phyloP scores from a whole-genome alignment of 2,113 vertebrate species.

The Scartelaos histophorus region DNA sequence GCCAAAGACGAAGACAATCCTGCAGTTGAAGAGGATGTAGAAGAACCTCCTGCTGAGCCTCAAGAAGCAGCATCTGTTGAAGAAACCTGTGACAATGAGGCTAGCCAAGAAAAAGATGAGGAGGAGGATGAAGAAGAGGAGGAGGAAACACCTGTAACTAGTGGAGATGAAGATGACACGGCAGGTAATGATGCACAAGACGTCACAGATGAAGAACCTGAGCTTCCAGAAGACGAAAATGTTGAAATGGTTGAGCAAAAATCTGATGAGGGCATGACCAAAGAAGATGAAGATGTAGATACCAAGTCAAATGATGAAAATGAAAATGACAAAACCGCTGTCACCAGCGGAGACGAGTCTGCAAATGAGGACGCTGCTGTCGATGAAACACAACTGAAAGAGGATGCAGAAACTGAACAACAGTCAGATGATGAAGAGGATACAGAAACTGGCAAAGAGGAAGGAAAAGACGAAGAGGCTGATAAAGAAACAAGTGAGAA shows the following conservation, averaged over 20 bases:
- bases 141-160: background rate
- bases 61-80: background rate
- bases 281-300: background rate
- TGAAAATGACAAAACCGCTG: conserved; percentile 1
- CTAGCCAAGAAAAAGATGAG: background rate
- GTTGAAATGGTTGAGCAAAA: background rate
- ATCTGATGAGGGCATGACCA: background rate
- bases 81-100: background rate
- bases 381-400: background rate
- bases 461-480: background rate
- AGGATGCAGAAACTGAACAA: background rate
- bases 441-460: background rate
- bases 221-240: background rate
- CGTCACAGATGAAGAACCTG: background rate
- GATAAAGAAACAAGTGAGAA: background rate
- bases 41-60: background rate
- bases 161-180: background rate
- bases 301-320: background rate
- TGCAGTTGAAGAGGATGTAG: background rate
- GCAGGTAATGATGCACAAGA: background rate
- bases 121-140: background rate
- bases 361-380: background rate
- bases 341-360: conserved; percentile 18
- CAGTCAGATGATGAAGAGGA: conserved; percentile 17
- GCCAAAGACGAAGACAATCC: too few relatives aligned